Base-by-base conservation (phyloP, 2,113 vertebrate genomes). In the Gyps fulvus region DNA sequence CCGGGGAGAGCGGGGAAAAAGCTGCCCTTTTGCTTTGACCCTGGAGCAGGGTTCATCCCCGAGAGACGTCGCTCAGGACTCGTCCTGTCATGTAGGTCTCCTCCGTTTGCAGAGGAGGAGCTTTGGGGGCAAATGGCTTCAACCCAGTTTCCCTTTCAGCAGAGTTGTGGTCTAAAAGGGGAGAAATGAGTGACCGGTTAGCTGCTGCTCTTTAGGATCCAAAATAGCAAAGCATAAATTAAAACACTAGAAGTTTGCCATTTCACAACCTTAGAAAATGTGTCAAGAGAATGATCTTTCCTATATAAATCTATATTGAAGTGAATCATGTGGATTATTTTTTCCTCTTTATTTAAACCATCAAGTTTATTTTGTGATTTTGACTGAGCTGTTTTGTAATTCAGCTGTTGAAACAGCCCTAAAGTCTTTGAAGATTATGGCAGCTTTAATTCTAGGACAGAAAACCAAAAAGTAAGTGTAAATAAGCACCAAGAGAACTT, bases 381-480 rank as follows among this genome's bases (percentile, higher is more conserved):
- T 87, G 96, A 83, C 95, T 15, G 32, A 90, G 88, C 82, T 97
- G 88, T 95, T 83, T 77, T 92, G 92, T 89, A 94, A 83, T 76
- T 66, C 87, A 59, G 52, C 71, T 89, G 36, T 63, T 71, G 79
- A 89, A 96, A 78, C 65, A 73, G 67, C 63, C 59, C 76, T 96
- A 34, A 93, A 94, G 65, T 55, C 87, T 95, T 85, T 73, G 89
- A 94, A 90, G 82, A 61, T 93, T 83, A 52, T 34, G 83, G 94
- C 87, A 92, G 76, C 87, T 97, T 97, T 90, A 94, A 76, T 92
- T 91, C 63, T 63, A 82, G 77, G 57, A 86, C 89, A 85, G 81
- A 61, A 83, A 92, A 77, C 71, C 61, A 76, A 89, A 50, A 32
- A 74, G 21, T 34, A 58, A 89, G 72, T 88, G 87, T 97, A 88